Base-by-base conservation (phyloP, 2,888 invertebrate species). In the Dynastes maya region DNA sequence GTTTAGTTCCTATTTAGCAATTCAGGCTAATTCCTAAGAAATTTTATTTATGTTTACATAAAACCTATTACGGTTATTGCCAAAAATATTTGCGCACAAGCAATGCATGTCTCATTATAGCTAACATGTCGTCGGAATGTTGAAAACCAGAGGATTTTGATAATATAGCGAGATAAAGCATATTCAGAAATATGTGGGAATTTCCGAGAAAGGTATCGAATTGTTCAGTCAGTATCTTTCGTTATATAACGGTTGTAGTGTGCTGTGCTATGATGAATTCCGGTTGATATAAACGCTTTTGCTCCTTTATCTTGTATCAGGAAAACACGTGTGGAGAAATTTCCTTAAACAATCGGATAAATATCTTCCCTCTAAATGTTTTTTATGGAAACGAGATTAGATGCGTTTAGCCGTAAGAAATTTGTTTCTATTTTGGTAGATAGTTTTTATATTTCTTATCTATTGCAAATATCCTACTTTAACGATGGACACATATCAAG, bases 101-200 rank as follows among this genome's bases (percentile, higher is more conserved):
- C 8, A n/a, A n/a, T 53, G 11, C 3, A 16, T 22, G 55, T n/a
- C n/a, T 55, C 55, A 55, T 55, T 16, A 8, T 8, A 8, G 45
- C 0, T 55, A 5, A n/a, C 55, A 55, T 22, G 55, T 2, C n/a
- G 55, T 5, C 0, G 55, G 55, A 55, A 55, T 55, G 55, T 55
- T 55, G 3, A 6, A 3, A 55, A 55, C 55, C 55, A 55, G 22
- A 55, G 55, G 22, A 22, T n/a, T 55, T 55, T 8, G 55, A 55
- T 55, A 55, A 16, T n/a, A 11, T 6, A 8, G 22, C 16, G 45
- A 55, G 55, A 55, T 55, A 55, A 55, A 55, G 6, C 4, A 6
- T 55, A 55, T 55, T 55, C 55, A 22, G 55, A 55, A 55, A 55
- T 55, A 16, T 22, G 22, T 55, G 55, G 55, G 55, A 22, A 55